Base-by-base conservation (phyloP, 2,888 invertebrate genomes). In the Ectemnius lituratus region DNA sequence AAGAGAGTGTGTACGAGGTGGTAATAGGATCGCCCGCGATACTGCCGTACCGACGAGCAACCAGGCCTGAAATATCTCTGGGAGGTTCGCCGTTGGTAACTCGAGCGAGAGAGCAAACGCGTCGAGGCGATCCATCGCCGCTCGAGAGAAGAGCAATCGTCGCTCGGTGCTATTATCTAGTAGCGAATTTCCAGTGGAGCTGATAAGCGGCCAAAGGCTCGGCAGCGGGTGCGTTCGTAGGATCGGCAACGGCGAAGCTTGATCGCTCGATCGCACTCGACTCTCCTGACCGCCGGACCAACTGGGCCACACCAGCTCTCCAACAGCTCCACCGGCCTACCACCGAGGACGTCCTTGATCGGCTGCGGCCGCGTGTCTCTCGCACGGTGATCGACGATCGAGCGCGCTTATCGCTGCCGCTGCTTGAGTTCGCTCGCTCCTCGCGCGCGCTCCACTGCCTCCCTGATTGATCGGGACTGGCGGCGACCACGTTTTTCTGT, bases 171-270 rank as follows among this genome's bases (percentile, higher is more conserved):
- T 37, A 73, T 70, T 75, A 72, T 49, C 23, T 80, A 82, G 82
- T 82, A 76, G 80, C 73, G 70, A 72, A 75, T 71, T 76, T 75
- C 68, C 73, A 62, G 69, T 71, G 76, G 73, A 75, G 73, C 78
- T 62, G 82, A 82, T 82, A 82, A 82, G 76, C 71, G 68, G 68
- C 59, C 49, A 14, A 13, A n/a, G 16, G 11, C 4, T 13, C 8
- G 13, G 58, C 14, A n/a, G 23, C 63, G 58, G 73, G 60, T 74
- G 66, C 64, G 73, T 68, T 70, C 69, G 66, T 67, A 64, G 64
- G 63, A 72, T 52, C 52, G 52, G 37, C 37, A 37, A 37, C 37
- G 37, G 37, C 37, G 37, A 37, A 11, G 37, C 37, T 37, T 2
- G 63, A 57, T 71, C 28, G 58, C 63, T 47, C 64, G 64, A 27